Conservation (phyloP, 2,888 invertebrate genomes). For the Himalopsyche tibetana region DNA sequence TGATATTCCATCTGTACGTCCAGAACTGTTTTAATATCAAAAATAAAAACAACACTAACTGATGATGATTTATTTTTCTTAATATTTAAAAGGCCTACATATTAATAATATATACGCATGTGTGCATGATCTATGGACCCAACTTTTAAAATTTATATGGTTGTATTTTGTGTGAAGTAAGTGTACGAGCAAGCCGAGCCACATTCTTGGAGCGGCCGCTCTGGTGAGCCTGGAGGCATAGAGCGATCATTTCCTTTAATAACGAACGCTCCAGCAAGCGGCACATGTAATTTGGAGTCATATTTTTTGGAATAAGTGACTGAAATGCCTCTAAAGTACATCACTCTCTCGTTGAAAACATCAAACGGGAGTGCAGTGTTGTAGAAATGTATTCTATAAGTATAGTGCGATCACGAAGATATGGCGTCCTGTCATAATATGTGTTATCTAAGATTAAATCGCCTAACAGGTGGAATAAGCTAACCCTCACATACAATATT, state of each 20-base stretch:
- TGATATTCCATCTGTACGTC: no score
- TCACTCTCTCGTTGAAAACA: conserved; percentile 31
- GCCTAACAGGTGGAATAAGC: no score
- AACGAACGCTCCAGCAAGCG: conserved; percentile 63
- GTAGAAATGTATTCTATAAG: background rate
- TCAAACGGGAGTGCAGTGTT: background rate
- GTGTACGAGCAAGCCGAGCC: conserved; percentile 15
- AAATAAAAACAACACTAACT: no score
- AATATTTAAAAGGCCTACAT: no score
- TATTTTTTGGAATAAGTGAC: conserved; percentile 61
- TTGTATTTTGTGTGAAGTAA: background rate
- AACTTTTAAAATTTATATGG: conserved; percentile 25
- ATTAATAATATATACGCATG: background rate
- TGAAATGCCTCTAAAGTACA: conserved; percentile 8
- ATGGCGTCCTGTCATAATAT: no score
- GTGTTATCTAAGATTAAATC: no score
- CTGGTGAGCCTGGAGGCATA: conserved; percentile 52
- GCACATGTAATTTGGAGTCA: conserved; percentile 64
- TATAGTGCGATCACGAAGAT: no score
- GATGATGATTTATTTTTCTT: no score
- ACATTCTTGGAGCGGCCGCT: conserved; percentile 40
- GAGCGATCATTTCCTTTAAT: conserved; percentile 62
- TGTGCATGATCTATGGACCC: conserved; percentile 3
- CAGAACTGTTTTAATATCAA: no score
- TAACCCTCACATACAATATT: no score